A percentile compares a stretch with the other conserved stretches of the same genome.
phyloP scores from a whole-genome alignment of 2,113 vertebrate species.

The Anoplopoma fimbria region DNA sequence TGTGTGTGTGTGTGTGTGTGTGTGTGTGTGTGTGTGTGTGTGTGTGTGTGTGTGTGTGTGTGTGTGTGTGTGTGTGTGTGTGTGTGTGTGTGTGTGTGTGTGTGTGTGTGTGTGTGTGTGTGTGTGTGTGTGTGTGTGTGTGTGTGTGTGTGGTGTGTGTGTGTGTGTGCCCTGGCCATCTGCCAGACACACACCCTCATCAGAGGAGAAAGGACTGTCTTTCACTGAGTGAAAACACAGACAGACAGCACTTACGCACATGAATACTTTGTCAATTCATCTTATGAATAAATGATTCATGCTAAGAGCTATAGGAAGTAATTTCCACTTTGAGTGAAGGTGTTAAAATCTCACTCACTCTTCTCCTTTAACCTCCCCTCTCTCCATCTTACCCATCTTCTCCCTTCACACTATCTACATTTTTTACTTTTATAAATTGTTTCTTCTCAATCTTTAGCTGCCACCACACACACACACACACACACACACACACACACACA shows the following conservation, averaged over 20 bases:
- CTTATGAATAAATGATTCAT: conserved; percentile 42
- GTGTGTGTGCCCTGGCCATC: conserved; percentile 76
- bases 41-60: conserved; percentile 64
- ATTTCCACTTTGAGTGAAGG: not conserved
- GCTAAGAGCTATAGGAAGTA: not conserved
- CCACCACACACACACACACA: not conserved
- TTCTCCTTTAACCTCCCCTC: not conserved
- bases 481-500: not conserved
- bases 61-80: conserved; percentile 31
- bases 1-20: conserved; percentile 31
- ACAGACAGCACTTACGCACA: conserved; percentile 31
- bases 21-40: conserved; percentile 54
- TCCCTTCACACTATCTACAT: conserved; percentile 3
- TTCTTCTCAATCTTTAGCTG: not conserved
- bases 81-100: conserved; percentile 54
- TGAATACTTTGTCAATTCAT: conserved; percentile 19
- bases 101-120: conserved; percentile 70
- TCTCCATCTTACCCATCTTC: not conserved
- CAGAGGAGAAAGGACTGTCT: conserved; percentile 60
- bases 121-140: conserved; percentile 32
- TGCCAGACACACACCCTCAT: conserved; percentile 69
- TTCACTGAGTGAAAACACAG: conserved; percentile 53
- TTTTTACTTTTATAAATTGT: conserved; percentile 14
- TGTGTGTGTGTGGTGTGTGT: conserved; percentile 35
- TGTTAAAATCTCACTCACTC: not conserved